These are phyloP conservation scores for Drosophila merina DNA, from an alignment of 2,888 invertebrate species.

Conservation along the genomic window DNA sequence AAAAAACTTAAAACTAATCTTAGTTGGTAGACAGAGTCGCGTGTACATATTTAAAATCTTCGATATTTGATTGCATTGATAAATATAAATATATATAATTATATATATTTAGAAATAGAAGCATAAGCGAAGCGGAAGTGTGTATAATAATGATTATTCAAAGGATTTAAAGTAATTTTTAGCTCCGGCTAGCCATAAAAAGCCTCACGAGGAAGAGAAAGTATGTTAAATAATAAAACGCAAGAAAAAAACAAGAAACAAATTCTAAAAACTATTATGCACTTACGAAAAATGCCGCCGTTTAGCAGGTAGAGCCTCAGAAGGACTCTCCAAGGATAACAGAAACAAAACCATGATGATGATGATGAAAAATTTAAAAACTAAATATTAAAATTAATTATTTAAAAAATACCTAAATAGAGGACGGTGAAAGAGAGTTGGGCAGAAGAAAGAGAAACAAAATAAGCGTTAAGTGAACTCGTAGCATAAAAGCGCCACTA, in stretches of 20 bases:
- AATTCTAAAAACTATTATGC: slow-evolving; percentile 16
- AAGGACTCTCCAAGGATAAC: slow-evolving; percentile 4
- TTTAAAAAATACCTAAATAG: neutral
- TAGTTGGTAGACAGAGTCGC: slow-evolving; percentile 22
- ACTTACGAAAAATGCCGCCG: slow-evolving; percentile 52
- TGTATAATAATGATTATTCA: slow-evolving; percentile 5
- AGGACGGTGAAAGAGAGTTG: neutral
- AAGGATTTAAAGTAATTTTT: slow-evolving; percentile 22
- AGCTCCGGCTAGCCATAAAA: slow-evolving; percentile 48
- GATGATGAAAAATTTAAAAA: slow-evolving; percentile 1
- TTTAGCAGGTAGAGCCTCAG: slow-evolving; percentile 29
- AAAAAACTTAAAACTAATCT: slow-evolving; percentile 10
- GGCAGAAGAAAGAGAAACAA: slow-evolving; percentile 14
- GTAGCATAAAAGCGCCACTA: slow-evolving; percentile 36
- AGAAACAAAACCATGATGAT: neutral
- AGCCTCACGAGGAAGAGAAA: slow-evolving; percentile 35
- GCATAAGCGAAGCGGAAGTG: neutral
- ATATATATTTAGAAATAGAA: neutral
- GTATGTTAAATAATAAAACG: slow-evolving; percentile 13
- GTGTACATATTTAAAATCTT: slow-evolving; percentile 22
- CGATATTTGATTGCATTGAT: slow-evolving; percentile 4
- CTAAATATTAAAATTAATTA: neutral
- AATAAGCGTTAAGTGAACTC: slow-evolving; percentile 26
- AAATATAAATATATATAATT: neutral
- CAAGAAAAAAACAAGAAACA: neutral